These are phyloP conservation scores for Amphiduros pacificus DNA, from an alignment of 2,888 invertebrate genomes.

Conservation along the genomic window DNA sequence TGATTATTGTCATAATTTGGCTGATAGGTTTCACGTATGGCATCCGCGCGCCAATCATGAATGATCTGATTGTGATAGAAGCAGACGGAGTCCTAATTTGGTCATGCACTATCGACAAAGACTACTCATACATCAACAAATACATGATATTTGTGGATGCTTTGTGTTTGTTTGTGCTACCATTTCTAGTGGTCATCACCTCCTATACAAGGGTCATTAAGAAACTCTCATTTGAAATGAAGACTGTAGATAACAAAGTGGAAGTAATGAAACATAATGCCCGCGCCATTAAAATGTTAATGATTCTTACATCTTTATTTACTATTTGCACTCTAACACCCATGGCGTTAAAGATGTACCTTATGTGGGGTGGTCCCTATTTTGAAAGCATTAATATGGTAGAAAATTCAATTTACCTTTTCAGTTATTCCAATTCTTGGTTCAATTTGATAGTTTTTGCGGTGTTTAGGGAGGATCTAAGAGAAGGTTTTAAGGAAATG, in stretches of 20 bases:
- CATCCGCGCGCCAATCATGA: constrained; percentile 9
- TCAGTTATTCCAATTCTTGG: constrained; percentile 19
- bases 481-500: constrained; percentile 1
- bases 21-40: constrained; percentile 9
- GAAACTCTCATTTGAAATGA: not conserved
- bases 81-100: not conserved
- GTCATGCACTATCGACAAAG: constrained; percentile 8
- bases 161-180: constrained; percentile 11
- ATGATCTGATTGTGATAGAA: constrained; percentile 6
- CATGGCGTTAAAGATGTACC: constrained; percentile 2
- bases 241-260: not conserved
- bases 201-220: constrained; percentile 16
- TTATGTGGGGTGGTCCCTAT: not conserved
- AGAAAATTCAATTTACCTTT: not conserved
- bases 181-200: constrained; percentile 11
- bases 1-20: constrained; percentile 15
- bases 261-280: not conserved
- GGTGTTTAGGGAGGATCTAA: constrained; percentile 12
- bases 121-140: too few species aligned
- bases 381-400: not conserved
- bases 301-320: constrained; percentile 10
- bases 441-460: constrained; percentile 15
- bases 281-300: constrained; percentile 12
- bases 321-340: constrained; percentile 7
- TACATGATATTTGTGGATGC: constrained; percentile 15